Conservation (phyloP, 2,797 vertebrate species). For the Champsocephalus esox region DNA sequence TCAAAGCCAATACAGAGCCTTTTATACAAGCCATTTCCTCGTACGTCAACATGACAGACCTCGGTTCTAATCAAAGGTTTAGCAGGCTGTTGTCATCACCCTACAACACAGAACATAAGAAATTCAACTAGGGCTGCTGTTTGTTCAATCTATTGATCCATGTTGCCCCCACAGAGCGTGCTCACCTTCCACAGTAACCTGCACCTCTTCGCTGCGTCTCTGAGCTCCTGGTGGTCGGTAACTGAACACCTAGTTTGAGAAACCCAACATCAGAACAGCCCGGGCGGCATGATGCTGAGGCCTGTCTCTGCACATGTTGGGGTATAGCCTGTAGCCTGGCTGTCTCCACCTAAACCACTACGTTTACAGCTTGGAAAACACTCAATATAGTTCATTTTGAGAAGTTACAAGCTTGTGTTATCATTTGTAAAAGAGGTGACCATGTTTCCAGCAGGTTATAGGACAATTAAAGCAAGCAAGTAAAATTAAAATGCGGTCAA, state of each 20-base stretch:
- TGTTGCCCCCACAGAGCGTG: constrained; percentile 62
- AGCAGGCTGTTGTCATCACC: constrained; percentile 36
- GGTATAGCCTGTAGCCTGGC: not conserved
- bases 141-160: constrained; percentile 62
- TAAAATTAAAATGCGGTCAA: not conserved
- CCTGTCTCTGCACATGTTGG: constrained; percentile 13
- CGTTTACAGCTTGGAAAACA: not conserved
- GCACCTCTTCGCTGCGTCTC: constrained; percentile 60
- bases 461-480: not conserved
- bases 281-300: constrained; percentile 25
- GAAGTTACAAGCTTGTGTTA: not conserved
- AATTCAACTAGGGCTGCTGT: constrained; percentile 36
- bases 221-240: constrained; percentile 70
- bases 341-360: not conserved
- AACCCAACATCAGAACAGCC: constrained; percentile 51
- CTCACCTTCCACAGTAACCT: constrained; percentile 80
- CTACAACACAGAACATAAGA: constrained; percentile 43
- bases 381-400: not conserved
- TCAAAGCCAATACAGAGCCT: constrained; percentile 7
- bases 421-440: not conserved
- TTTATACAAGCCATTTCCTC: constrained; percentile 14
- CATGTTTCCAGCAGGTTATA: not conserved
- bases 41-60: constrained; percentile 2
- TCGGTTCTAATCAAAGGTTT: constrained; percentile 49
- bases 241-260: constrained; percentile 68